Base-by-base conservation (phyloP, 2,113 vertebrate species). In the Vicugna pacos region DNA sequence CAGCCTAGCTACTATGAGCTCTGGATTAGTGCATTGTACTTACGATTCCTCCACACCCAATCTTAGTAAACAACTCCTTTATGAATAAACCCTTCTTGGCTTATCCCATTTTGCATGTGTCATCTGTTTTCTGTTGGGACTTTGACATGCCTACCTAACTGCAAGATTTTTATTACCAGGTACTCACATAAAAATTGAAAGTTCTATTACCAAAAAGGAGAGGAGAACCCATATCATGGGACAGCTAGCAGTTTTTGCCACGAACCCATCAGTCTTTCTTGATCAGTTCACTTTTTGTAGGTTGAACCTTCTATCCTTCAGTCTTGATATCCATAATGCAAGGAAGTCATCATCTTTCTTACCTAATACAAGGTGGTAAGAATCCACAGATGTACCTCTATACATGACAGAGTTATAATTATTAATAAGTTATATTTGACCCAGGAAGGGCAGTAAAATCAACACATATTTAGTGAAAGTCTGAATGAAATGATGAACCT, bases 111-210 rank as follows among this genome's bases (percentile, higher is more conserved):
- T 94, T 85, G n/a, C 89, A 6, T 64, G 12, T 50, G 56, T 90
- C 26, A 32, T 89, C n/a, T 83, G 17, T 64, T 69, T 92, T 95
- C 42, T 32, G 1, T 92, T 80, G 73, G 69, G 54, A 82, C 17
- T 82, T 91, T 72, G 65, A 90, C 52, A 83, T 2, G 62, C 28
- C 32, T 67, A 79, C 42, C 16, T 32, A 96, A 65, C 30, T 77
- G 46, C 6, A 92, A 50, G 17, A 42, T 69, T 97, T 95, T 93
- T 76, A 93, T 69, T 88, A 64, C 30, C 35, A 89, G 5, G 30
- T 30, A 88, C 13, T 62, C 35, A 60, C 30, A 38, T 89, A 79
- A 60, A 54, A 42, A 58, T 20, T 38, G 48, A 69, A 79, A n/a
- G 15, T 30, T 92, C 20, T 76, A 4, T 87, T 89, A 58, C 28